Evolutionary conservation across 2,888 invertebrate species (phyloP).

Genomic region (Pardosa pseudoannulata): DNA sequence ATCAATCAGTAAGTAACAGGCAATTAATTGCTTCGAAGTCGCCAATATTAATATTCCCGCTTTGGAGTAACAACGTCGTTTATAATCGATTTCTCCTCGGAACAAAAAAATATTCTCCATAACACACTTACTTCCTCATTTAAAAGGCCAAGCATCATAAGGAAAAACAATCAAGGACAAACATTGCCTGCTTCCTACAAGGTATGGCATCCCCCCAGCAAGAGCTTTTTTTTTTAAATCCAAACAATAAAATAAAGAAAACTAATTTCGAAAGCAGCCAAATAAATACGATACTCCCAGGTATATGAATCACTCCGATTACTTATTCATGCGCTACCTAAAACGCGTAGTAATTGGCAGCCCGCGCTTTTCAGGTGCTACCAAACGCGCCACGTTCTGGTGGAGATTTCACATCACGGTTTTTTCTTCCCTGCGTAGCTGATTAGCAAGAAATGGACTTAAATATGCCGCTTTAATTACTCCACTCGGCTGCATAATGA

Average conservation of each 20-base stretch:
- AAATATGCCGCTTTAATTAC: no score
- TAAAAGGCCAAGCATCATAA: not conserved
- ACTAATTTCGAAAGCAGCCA: not conserved
- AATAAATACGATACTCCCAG: not conserved
- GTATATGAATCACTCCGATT: not conserved
- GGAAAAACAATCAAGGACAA: not conserved
- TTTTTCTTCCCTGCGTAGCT: no score
- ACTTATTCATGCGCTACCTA: slow-evolving; percentile 21
- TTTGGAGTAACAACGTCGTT: no score
- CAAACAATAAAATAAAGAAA: not conserved
- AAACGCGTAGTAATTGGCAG: slow-evolving; percentile 5
- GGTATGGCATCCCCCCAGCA: not conserved
- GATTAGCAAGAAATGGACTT: no score
- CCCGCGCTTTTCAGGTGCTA: not conserved
- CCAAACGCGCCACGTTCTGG: not conserved
- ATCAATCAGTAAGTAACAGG: no score
- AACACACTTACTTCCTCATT: not conserved
- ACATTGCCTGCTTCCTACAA: not conserved
- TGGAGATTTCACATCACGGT: no score
- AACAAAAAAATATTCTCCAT: no score
- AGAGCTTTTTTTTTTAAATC: not conserved
- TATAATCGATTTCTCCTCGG: no score
- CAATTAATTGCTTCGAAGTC: no score
- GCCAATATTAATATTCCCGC: no score
- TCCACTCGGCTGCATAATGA: no score